Base-by-base conservation (phyloP, 1,140 invertebrate species). In the Drosophila bipectinata region DNA sequence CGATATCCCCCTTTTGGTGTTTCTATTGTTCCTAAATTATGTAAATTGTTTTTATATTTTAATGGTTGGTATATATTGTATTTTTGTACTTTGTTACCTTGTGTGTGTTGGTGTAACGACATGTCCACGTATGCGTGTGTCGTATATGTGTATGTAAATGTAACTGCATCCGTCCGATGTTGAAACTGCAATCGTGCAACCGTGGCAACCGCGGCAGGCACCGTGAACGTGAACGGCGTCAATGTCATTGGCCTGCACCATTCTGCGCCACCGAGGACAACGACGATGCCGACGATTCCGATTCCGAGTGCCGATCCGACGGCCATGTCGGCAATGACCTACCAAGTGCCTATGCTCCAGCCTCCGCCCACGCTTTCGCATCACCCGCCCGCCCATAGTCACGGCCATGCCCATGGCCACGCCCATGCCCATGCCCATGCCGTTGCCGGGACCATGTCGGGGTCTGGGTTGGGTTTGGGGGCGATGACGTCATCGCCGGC, bases 201-300 rank as follows among this genome's bases (percentile, higher is more conserved):
- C 7, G 39, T 66, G 73, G 63, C 37, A 54, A 53, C 34, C 61
- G 52, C 49, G 58, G 56, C 90, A 94, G 92, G 94, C 92, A 32
- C 63, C 34, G 67, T 48, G 41, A 95, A 94, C 81, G 93, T 94
- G 12, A 85, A 95, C 77, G 94, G 95, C 26, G 94, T 95, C 90
- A 95, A 95, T 89, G 94, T 95, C 91, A 94, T 95, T 77, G 94
- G 94, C 62, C 89, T 95, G 67, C 94, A 94, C 18, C 72, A 73
- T 66, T 91, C 95, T 9, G 37, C 49, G 10, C 91, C 95, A 10
- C 18, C 39, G 14, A 59, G 30, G 63, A 68, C 47, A 39, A 52
- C 66, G 54, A 71, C 62, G 37, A 47, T 49, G 60, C 44, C 28
- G 26, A 45, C 5, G 56, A 26, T 32, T 34, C 24, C 5, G 56